Conservation (phyloP, 1,140 invertebrate genomes). For the Drosophila tani region DNA sequence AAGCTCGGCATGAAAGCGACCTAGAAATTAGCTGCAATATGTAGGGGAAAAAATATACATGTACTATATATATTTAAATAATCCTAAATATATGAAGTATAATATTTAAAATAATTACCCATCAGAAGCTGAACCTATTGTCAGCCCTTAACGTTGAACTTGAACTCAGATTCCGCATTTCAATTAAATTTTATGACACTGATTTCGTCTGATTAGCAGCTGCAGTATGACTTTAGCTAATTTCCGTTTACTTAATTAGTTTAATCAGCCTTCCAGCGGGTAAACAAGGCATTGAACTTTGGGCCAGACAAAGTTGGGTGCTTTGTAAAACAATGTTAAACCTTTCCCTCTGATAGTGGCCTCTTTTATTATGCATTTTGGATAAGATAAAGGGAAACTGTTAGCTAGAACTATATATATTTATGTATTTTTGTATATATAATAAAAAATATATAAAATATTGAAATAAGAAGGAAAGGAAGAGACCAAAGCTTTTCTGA, state of each 20-base stretch:
- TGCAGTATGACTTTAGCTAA: neutral
- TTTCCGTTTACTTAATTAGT: conserved; percentile 3
- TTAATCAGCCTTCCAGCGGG: neutral
- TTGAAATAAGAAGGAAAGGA: neutral
- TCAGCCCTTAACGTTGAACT: neutral
- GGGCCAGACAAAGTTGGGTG: neutral
- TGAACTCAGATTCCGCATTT: neutral
- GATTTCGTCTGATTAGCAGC: neutral
- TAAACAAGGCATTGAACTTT: neutral
- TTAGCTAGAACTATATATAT: too few relatives aligned
- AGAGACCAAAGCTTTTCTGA: too few relatives aligned
- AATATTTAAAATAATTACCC: too few relatives aligned
- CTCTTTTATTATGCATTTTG: neutral
- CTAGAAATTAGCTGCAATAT: conserved; percentile 1
- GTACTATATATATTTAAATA: neutral
- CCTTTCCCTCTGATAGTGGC: neutral
- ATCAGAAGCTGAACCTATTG: neutral
- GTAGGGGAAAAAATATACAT: neutral
- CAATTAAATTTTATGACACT: neutral
- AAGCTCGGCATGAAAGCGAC: neutral
- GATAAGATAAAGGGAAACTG: neutral
- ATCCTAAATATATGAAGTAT: neutral
- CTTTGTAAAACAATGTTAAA: neutral
- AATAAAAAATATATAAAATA: neutral
- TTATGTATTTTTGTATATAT: neutral